Evolutionary conservation across 2,113 vertebrate species (phyloP), one percentile per base, ranked within the genome.

Genomic region (Copsychus sechellarum): DNA sequence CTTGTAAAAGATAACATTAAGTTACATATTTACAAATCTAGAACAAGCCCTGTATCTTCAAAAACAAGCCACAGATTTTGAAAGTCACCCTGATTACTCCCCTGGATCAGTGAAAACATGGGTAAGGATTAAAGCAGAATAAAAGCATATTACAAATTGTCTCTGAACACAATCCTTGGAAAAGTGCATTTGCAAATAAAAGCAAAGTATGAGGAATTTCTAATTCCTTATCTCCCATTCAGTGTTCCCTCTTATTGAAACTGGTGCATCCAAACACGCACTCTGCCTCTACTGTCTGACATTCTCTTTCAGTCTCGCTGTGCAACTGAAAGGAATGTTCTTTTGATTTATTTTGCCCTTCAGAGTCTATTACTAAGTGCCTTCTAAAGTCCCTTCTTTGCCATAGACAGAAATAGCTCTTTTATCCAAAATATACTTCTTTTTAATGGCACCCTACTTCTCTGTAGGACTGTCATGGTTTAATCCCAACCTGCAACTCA

Each of bases 261-360:
- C 36, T 14, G 54, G 26, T 31, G 20, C 34, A 76, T 81, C 81
- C 81, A 92, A 91, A 71, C 18, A 66, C 26, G 36, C 24, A 43
- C 47, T 36, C 33, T 77, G 19, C 26, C 38, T 80, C 53, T 64
- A 51, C 20, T 85, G 33, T 26, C 50, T 82, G 56, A 78, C 36
- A 48, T 90, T 79, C 58, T 77, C 58, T 79, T 90, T 91, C 62
- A 90, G 67, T 62, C 29, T 84, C 29, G 66, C 3, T 1, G 33
- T 70, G 64, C 26, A 80, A 64, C 38, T 70, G 67, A 66, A 87
- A 91, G 11, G 66, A 95, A 90, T 5, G 1, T 36, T 51, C 34
- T 88, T 95, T 70, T 92, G 36, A 83, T 90, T 91, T 86, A 77
- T 85, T 93, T 93, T 91, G 58, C 61, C 48, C 45, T 95, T 94